phyloP scores from a whole-genome alignment of 1,140 invertebrate species.

The Arctopsyche grandis region DNA sequence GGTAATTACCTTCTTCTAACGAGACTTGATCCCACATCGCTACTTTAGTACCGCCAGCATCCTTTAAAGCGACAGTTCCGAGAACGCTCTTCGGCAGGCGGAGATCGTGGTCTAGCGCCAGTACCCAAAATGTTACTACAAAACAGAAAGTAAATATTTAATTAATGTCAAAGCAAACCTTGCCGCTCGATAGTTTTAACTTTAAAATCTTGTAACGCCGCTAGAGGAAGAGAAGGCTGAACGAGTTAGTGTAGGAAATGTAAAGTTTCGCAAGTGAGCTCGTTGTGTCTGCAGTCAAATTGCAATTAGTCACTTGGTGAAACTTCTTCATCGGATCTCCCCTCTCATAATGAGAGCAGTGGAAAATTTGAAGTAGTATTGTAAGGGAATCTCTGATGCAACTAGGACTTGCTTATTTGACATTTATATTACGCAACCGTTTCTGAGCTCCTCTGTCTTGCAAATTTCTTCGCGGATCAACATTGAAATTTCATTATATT shows the following conservation, averaged over 20 bases:
- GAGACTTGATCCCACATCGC: constrained; percentile 72
- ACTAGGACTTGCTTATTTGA: constrained; percentile 1
- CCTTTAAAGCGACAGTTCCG: constrained; percentile 69
- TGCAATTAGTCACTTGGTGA: constrained; percentile 47
- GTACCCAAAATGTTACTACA: constrained; percentile 72
- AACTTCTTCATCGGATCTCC: constrained; percentile 37
- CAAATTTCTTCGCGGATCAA: no score
- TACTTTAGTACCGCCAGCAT: constrained; percentile 71
- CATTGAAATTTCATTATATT: no score
- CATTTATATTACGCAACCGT: background rate
- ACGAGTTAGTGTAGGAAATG: constrained; percentile 1
- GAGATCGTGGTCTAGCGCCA: constrained; percentile 71
- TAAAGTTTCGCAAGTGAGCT: constrained; percentile 19
- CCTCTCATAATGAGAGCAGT: background rate
- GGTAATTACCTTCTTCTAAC: constrained; percentile 65
- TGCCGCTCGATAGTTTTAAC: background rate
- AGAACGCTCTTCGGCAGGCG: constrained; percentile 67
- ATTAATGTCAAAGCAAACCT: background rate
- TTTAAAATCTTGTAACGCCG: background rate
- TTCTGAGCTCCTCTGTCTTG: background rate
- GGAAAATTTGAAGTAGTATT: background rate
- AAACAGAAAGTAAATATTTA: constrained; percentile 54
- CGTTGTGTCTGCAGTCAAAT: constrained; percentile 19
- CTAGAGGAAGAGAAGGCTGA: background rate
- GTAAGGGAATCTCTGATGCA: background rate